Base-by-base conservation (phyloP, 1,140 invertebrate genomes). In the Brachionus asplanchnoidis region DNA sequence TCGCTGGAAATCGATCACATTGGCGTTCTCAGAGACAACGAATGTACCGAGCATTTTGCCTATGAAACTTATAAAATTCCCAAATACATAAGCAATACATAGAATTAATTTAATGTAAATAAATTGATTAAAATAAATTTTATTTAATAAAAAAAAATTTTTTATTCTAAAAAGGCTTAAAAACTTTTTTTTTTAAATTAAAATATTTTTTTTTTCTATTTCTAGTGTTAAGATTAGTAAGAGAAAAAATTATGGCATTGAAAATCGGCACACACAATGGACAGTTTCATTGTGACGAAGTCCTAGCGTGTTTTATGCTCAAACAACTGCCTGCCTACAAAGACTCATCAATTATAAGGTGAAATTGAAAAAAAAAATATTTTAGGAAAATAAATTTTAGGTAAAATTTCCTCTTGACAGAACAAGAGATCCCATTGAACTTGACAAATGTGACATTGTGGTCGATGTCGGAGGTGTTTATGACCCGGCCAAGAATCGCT, bases 231-330 rank as follows among this genome's bases (percentile, higher is more conserved):
- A 73, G 32, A 73, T 40, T 36, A 17, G 40, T 73, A 2, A 36
- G 11, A 68, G 85, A 85, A 2, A 77, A 23, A 46, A 77, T 77
- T 56, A 36, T 65, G 26, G 86, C 85, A 85, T 68, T 86, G 68
- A 91, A 90, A 85, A 92, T 92, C 85, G 92, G 91, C 11, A 93
- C 92, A 50, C 92, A 93, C 86, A 90, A 91, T 88, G 92, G 92
- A 9, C 89, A 88, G 20, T 99, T 99, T 88, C 97, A 99, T 90
- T 98, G 95, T 88, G 97, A 99, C 90, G 97, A 99, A 91, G 95
- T 93, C 0, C 90, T 99, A 12, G 97, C 95, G 3, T 97, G 95
- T 89, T 95, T 92, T 87, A 93, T 99, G 93, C 91, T 99, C 0
- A 95, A 94, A 88, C 89, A 92, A 73, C 88, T 98, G 3, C 94